Evolutionary conservation across 2,888 invertebrate genomes (phyloP).

Genomic region (Dichetophora obliterata): DNA sequence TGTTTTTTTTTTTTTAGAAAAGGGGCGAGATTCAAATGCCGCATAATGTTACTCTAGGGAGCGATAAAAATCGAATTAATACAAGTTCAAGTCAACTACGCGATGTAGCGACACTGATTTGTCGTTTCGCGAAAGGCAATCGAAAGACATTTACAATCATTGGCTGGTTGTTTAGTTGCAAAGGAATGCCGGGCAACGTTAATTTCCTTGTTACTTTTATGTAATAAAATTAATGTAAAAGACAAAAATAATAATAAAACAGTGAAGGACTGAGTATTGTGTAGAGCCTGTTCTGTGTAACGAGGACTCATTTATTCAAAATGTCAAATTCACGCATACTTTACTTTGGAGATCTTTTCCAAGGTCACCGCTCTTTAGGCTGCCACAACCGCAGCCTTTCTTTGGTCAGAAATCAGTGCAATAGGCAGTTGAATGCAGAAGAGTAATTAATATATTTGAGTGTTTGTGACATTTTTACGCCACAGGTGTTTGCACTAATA

Average conservation of each 20-base stretch:
- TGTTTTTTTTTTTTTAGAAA: background rate
- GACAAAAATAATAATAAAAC: background rate
- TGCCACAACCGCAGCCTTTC: background rate
- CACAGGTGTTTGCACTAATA: conserved; percentile 68
- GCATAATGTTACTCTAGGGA: conserved; percentile 67
- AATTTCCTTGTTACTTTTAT: background rate
- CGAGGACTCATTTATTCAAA: conserved; percentile 12
- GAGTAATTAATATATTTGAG: conserved; percentile 62
- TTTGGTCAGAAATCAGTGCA: background rate
- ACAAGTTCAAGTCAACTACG: conserved; percentile 45
- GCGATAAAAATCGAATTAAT: conserved; percentile 70
- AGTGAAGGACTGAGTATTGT: background rate
- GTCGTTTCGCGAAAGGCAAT: background rate
- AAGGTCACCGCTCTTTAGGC: background rate
- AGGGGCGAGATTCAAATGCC: conserved; percentile 57
- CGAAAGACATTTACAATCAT: background rate
- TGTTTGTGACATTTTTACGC: conserved; percentile 63
- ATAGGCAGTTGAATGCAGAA: background rate
- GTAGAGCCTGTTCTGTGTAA: background rate
- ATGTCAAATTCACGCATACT: conserved; percentile 21
- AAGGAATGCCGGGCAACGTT: background rate
- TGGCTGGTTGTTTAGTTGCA: background rate
- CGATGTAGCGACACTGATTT: background rate
- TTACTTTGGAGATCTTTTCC: background rate
- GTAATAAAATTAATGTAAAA: background rate